A percentile compares a stretch with the other conserved stretches of the same genome.
Evolutionary conservation across 2,888 invertebrate genomes (phyloP).

Genomic region (Ischnus inquisitorius): DNA sequence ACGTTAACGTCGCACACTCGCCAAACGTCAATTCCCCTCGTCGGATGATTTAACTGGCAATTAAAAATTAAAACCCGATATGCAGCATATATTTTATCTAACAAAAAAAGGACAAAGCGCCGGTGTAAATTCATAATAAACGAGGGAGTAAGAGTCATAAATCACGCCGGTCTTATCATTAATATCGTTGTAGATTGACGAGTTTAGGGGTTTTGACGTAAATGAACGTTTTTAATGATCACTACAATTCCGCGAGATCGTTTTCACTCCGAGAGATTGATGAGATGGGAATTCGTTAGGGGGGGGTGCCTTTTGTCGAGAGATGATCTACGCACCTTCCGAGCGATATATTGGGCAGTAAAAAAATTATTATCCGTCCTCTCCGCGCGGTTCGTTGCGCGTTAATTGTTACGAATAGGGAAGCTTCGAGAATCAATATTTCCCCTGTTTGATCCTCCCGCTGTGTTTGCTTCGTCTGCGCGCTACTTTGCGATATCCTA

Average conservation of each 20-base stretch:
- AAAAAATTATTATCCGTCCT: neutral
- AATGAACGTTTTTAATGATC: constrained; percentile 30
- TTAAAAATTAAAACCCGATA: too few relatives aligned
- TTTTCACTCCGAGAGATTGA: constrained; percentile 16
- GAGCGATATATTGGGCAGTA: neutral
- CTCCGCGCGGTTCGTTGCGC: neutral
- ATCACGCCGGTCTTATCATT: constrained; percentile 27
- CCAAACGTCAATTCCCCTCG: too few relatives aligned
- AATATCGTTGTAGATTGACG: constrained; percentile 2
- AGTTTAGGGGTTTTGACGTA: constrained; percentile 6
- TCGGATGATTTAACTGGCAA: too few relatives aligned
- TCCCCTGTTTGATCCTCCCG: too few relatives aligned
- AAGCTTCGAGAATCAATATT: too few relatives aligned
- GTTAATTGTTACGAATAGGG: too few relatives aligned
- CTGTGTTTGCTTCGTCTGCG: neutral
- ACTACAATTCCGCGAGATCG: neutral
- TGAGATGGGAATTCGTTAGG: constrained; percentile 7
- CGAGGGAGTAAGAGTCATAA: neutral
- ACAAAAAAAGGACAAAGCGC: neutral
- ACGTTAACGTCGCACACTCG: too few relatives aligned
- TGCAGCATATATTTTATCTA: neutral
- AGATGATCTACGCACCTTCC: constrained; percentile 6
- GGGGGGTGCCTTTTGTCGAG: neutral
- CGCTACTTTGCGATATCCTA: neutral
- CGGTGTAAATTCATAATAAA: neutral